Evolutionary conservation across 2,888 invertebrate species (phyloP).

Genomic region (Drosophila yooni): DNA sequence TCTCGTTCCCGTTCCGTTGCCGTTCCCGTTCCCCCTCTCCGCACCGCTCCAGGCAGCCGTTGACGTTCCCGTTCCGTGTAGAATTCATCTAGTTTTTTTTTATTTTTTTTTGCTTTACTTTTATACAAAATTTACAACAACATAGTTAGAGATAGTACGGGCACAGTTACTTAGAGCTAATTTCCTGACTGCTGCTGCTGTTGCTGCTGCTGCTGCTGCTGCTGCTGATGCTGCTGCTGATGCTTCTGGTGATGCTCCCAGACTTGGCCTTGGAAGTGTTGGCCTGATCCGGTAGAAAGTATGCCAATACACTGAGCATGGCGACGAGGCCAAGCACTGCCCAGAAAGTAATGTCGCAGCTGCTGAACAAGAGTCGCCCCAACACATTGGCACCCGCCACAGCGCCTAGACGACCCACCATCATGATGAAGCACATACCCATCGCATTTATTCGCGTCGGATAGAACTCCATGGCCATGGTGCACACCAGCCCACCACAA

Average conservation of each 20-base stretch:
- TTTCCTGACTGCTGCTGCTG: slow-evolving; percentile 17
- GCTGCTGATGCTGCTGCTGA: background rate
- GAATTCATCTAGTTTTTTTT: slow-evolving; percentile 34
- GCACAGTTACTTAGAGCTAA: slow-evolving; percentile 45
- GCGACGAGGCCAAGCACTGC: slow-evolving; percentile 50
- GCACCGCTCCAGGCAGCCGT: slow-evolving; percentile 24
- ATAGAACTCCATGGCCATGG: slow-evolving; percentile 87
- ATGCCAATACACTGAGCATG: slow-evolving; percentile 50
- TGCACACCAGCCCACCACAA: slow-evolving; percentile 87
- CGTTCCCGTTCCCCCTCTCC: slow-evolving; percentile 1
- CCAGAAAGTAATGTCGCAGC: slow-evolving; percentile 76
- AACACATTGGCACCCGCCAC: slow-evolving; percentile 82
- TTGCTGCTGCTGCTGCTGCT: background rate
- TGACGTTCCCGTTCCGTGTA: slow-evolving; percentile 42
- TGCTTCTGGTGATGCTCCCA: background rate
- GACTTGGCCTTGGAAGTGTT: slow-evolving; percentile 7
- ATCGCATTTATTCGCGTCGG: slow-evolving; percentile 86
- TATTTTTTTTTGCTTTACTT: slow-evolving; percentile 2
- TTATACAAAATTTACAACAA: slow-evolving; percentile 20
- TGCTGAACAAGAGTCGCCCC: slow-evolving; percentile 68
- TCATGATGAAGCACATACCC: slow-evolving; percentile 84
- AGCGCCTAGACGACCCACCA: slow-evolving; percentile 83
- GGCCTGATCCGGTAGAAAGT: slow-evolving; percentile 69
- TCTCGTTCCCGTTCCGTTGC: slow-evolving; percentile 42
- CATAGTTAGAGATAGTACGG: slow-evolving; percentile 27